Evolutionary conservation across 2,888 invertebrate genomes (phyloP), one percentile per base, ranked within the genome.

Genomic region (Drosophila nr. perissopoda): DNA sequence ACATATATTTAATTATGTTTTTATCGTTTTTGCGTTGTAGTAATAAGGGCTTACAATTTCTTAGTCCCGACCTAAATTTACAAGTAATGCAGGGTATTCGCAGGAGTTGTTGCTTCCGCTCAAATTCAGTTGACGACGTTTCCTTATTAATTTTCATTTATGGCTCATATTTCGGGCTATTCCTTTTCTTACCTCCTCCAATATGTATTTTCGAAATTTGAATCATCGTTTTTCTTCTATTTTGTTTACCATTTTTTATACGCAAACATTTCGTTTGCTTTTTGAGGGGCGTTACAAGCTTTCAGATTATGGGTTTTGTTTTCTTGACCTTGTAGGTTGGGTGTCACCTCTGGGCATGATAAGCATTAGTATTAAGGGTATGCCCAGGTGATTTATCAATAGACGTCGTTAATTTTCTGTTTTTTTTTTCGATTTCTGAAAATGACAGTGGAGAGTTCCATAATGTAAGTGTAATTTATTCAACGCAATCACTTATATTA

Each of bases 131-230:
- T 51, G 57, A 51, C 58, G 60, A 40, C 61, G 34, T 46, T 61
- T 70, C 46, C 59, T 67, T 81, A 67, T 81, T 71, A 57, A 62
- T 81, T 74, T 81, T 48, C 49, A 62, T 63, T 62, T 65, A 52
- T 36, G 54, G 61, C 48, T 79, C 65, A 62, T 70, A 69, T 74
- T 76, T 76, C 61, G 49, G 61, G 58, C 72, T 27, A 18, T 4
- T 34, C 58, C 48, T n/a, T n/a, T n/a, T 29, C 21, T 21, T 46
- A 13, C 46, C 46, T 13, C 7, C 21, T 21, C 21, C 7, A 6
- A 46, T 7, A 4, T 27, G 18, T 27, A 27, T 87, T 84, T 84
- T 70, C 51, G 83, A 88, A 85, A 88, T 78, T 88, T 70, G 72
- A 82, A 77, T 82, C 82, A 77, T 58, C 70, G 62, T 68, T 68